phyloP scores from a whole-genome alignment of 2,113 vertebrate species.

The Ovibos moschatus region DNA sequence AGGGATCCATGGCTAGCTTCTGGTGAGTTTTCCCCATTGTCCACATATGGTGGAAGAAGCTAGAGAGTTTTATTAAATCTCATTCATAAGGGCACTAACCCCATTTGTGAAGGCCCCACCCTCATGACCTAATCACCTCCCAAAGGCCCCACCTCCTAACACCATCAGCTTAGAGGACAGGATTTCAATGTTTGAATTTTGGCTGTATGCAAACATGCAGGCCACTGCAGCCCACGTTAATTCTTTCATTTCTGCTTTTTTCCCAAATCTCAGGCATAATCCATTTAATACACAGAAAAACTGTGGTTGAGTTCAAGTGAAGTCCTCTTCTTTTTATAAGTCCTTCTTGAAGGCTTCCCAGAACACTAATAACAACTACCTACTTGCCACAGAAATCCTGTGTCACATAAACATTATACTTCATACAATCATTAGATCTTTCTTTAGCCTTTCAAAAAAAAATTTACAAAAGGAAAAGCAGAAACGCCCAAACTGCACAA shows the following conservation, averaged over 20 bases:
- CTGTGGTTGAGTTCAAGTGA: rapidly evolving
- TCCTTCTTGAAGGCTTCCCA: background rate
- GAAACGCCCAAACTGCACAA: rapidly evolving
- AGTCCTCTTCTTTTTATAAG: no score
- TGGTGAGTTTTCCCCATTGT: background rate
- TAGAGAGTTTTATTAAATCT: background rate
- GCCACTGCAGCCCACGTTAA: rapidly evolving
- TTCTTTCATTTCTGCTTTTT: background rate
- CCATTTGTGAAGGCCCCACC: background rate
- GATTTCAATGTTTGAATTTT: background rate
- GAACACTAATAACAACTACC: background rate
- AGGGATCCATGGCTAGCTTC: rapidly evolving
- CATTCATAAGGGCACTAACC: background rate
- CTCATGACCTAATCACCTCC: background rate
- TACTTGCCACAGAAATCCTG: background rate
- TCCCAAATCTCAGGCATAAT: background rate
- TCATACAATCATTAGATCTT: no score
- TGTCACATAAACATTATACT: rapidly evolving
- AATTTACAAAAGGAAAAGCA: background rate
- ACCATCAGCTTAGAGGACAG: no score
- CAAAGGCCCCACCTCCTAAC: background rate
- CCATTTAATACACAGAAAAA: background rate
- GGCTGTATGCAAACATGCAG: background rate
- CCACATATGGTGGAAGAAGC: background rate
- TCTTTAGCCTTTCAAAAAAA: background rate